Evolutionary conservation across 2,888 invertebrate genomes (phyloP).

Genomic region (Xiphydria camelus): DNA sequence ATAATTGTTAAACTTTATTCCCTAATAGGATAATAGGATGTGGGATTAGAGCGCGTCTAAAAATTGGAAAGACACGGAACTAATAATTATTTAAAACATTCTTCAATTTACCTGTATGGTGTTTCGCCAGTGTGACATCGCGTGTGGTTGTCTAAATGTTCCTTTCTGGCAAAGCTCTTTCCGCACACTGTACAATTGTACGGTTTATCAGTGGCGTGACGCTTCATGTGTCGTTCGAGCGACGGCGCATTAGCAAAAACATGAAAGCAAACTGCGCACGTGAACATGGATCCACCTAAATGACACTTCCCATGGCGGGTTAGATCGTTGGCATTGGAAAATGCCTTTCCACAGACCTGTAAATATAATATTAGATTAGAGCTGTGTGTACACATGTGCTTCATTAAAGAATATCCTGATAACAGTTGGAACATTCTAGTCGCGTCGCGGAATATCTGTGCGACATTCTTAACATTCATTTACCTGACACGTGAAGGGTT

Average conservation of each 20-base stretch:
- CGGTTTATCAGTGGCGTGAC: slow-evolving; percentile 81
- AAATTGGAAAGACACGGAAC: too few relatives aligned
- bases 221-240: slow-evolving; percentile 76
- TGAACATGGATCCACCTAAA: slow-evolving; percentile 76
- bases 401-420: too few relatives aligned
- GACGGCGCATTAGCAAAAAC: slow-evolving; percentile 72
- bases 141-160: slow-evolving; percentile 84
- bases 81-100: slow-evolving; percentile 1
- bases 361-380: slow-evolving; percentile 42
- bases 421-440: too few relatives aligned
- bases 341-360: slow-evolving; percentile 82
- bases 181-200: slow-evolving; percentile 85
- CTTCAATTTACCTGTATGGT: slow-evolving; percentile 66
- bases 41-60: background rate
- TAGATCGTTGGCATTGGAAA: slow-evolving; percentile 77
- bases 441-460: too few relatives aligned
- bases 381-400: too few relatives aligned
- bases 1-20: background rate
- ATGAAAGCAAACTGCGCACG: slow-evolving; percentile 73
- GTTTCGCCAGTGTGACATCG: slow-evolving; percentile 84
- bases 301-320: slow-evolving; percentile 84
- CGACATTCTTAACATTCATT: slow-evolving; percentile 7
- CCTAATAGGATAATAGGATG: background rate
- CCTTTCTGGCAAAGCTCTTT: slow-evolving; percentile 84
- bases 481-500: slow-evolving; percentile 75